These are phyloP conservation scores for Portunus trituberculatus DNA, from an alignment of 1,140 invertebrate genomes.

Conservation along the genomic window DNA sequence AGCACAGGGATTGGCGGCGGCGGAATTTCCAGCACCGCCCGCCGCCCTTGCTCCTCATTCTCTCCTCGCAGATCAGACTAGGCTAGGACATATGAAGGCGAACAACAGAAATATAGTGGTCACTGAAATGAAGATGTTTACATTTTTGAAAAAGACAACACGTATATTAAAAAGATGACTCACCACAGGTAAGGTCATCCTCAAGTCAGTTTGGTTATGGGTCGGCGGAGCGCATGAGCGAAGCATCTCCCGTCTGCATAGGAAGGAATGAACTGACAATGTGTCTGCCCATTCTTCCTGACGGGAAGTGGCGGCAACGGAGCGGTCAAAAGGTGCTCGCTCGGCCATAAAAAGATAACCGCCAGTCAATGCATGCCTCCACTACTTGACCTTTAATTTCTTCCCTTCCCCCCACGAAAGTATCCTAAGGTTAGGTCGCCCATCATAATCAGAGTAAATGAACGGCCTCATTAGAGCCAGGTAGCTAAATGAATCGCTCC, in stretches of 20 bases:
- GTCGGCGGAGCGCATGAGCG: background rate
- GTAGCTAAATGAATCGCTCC: background rate
- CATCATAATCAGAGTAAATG: background rate
- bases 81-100: constrained; percentile 23
- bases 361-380: background rate
- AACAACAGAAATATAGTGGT: background rate
- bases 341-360: background rate
- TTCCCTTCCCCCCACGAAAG: background rate
- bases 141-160: constrained; percentile 43
- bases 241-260: background rate
- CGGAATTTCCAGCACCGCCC: background rate
- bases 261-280: background rate
- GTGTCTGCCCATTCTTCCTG: background rate
- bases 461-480: background rate
- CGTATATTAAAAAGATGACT: constrained; percentile 11
- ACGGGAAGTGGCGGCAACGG: background rate
- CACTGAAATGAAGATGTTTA: constrained; percentile 34
- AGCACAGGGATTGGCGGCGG: background rate
- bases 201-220: background rate
- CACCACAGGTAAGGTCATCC: background rate
- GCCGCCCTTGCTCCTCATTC: background rate
- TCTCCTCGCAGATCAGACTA: constrained; percentile 15
- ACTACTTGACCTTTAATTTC: background rate
- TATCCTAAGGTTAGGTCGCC: background rate
- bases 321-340: background rate